Evolutionary conservation across 2,113 vertebrate genomes (phyloP).

Genomic region (Eudyptes chrysolophus): DNA sequence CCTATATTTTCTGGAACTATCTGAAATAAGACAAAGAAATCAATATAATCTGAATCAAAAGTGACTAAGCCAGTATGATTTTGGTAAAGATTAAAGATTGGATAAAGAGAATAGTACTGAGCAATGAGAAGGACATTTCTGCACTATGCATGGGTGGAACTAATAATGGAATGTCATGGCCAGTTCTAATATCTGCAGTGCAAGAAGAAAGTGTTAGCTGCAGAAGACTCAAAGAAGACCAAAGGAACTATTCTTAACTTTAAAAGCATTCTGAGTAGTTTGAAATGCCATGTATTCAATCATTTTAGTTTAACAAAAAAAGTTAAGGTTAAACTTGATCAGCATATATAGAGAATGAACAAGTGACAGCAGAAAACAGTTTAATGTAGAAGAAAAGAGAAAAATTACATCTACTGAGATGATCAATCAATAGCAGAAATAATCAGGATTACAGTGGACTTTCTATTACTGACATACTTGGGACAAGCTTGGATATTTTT

Average conservation of each 20-base stretch:
- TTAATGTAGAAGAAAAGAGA: neutral
- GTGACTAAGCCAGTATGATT: neutral
- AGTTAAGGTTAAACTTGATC: neutral
- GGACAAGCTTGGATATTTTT: neutral
- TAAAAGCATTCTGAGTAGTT: neutral
- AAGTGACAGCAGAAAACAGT: neutral
- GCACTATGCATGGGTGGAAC: neutral
- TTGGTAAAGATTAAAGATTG: neutral
- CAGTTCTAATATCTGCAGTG: neutral
- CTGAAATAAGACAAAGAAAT: neutral
- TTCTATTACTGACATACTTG: neutral
- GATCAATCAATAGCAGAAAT: neutral
- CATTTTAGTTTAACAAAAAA: neutral
- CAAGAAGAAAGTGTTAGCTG: neutral
- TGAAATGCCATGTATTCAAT: neutral
- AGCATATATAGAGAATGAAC: neutral
- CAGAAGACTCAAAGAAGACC: neutral
- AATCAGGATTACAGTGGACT: neutral
- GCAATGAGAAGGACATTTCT: neutral
- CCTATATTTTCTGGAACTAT: neutral
- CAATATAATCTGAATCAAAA: neutral
- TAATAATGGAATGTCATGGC: neutral
- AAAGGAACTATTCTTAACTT: neutral
- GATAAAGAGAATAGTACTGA: neutral
- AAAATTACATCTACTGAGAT: neutral